These are phyloP conservation scores for Magallana gigas DNA, from an alignment of 1,140 invertebrate genomes.

Conservation along the genomic window DNA sequence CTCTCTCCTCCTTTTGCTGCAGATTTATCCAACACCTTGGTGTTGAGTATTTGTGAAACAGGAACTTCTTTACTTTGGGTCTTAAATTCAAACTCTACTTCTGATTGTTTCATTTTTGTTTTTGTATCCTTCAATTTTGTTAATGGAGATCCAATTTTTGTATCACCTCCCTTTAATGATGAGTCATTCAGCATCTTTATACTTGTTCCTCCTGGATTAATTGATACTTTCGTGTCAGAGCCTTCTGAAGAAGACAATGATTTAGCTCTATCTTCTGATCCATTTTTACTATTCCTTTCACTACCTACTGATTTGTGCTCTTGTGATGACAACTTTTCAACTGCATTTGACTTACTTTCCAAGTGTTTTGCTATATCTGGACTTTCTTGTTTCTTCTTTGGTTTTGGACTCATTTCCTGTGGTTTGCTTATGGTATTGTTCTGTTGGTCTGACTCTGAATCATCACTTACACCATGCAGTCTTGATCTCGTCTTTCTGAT, in stretches of 20 bases:
- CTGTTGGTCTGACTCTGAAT: neutral
- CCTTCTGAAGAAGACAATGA: neutral
- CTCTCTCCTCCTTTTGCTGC: neutral
- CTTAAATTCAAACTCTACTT: neutral
- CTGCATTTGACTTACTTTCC: neutral
- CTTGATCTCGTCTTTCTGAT: conserved; percentile 5
- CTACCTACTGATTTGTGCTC: too few species aligned
- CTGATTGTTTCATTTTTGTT: neutral
- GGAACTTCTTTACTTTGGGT: neutral
- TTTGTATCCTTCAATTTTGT: neutral
- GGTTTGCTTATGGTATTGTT: neutral
- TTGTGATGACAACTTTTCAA: too few species aligned
- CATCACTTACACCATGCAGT: conserved; percentile 28
- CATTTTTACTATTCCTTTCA: neutral
- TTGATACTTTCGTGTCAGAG: neutral
- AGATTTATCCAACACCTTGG: neutral
- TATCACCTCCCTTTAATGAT: neutral
- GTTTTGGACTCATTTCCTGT: neutral
- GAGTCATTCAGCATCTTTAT: neutral
- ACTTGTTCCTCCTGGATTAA: neutral
- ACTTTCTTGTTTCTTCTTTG: neutral
- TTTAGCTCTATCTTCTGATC: neutral
- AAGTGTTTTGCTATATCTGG: neutral
- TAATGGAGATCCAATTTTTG: neutral
- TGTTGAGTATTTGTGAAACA: neutral